phyloP scores from a whole-genome alignment of 2,113 vertebrate species.

The Anser brachyrhynchus region DNA sequence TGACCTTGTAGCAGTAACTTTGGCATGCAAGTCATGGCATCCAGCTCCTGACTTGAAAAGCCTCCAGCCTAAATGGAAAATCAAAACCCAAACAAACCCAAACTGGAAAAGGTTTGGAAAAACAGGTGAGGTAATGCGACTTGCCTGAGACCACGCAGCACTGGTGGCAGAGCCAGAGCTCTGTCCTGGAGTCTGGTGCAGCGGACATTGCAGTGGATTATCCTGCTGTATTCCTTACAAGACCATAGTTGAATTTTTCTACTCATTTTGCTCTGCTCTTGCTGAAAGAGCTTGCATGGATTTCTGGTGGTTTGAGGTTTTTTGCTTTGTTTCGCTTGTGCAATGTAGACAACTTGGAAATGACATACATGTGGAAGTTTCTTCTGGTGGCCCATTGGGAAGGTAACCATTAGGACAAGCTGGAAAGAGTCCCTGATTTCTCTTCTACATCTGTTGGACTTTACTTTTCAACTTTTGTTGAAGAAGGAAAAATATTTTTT shows the following conservation, averaged over 20 bases:
- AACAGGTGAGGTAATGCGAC: background rate
- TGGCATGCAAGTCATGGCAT: background rate
- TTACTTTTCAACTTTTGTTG: background rate
- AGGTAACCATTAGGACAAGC: background rate
- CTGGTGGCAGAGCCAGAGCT: background rate
- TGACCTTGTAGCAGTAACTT: background rate
- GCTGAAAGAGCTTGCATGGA: fast-evolving
- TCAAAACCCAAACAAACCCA: fast-evolving
- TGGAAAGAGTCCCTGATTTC: background rate
- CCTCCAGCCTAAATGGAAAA: background rate
- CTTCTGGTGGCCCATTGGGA: background rate
- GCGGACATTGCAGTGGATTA: background rate
- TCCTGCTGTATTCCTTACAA: fast-evolving
- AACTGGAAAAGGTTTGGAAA: background rate
- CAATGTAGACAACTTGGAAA: background rate
- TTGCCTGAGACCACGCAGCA: fast-evolving
- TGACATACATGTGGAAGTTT: background rate
- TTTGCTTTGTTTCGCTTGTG: background rate
- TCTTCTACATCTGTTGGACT: background rate
- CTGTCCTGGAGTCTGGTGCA: background rate
- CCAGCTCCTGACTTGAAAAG: background rate
- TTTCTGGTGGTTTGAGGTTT: background rate
- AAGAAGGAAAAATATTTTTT: background rate
- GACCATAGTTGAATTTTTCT: background rate
- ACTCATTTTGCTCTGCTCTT: background rate